These are phyloP conservation scores for Anthoptus insignis DNA, from an alignment of 2,888 invertebrate genomes.

Conservation along the genomic window DNA sequence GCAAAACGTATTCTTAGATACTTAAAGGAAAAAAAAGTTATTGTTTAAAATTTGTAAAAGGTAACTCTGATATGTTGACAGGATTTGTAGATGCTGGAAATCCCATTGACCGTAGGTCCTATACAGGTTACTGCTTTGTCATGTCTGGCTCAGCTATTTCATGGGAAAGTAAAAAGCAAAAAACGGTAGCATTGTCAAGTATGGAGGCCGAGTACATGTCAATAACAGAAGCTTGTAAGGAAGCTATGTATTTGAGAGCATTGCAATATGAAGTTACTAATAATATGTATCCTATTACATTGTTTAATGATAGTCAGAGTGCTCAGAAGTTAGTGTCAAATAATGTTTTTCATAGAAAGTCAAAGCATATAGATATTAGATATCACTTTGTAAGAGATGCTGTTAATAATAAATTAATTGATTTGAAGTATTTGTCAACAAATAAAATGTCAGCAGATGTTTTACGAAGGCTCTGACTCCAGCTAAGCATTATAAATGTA, in stretches of 20 bases:
- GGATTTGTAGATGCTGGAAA: not conserved
- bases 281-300: not conserved
- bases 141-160: not conserved
- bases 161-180: not conserved
- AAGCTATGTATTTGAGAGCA: constrained; percentile 3
- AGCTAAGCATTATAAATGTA: too few species aligned
- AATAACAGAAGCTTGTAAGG: not conserved
- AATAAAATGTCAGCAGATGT: not conserved
- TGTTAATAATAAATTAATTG: not conserved
- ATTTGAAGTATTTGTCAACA: not conserved
- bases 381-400: not conserved
- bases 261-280: not conserved
- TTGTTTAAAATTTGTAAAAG: not conserved
- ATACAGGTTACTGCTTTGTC: not conserved
- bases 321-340: constrained; percentile 3
- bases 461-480: not conserved
- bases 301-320: constrained; percentile 16
- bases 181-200: not conserved
- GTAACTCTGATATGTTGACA: not conserved
- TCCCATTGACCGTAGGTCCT: not conserved
- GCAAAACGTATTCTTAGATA: not conserved
- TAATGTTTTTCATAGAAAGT: constrained; percentile 11
- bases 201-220: not conserved
- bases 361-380: constrained; percentile 30
- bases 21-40: not conserved